Evolutionary conservation across 2,113 vertebrate species (phyloP).

Genomic region (Falco punctatus): DNA sequence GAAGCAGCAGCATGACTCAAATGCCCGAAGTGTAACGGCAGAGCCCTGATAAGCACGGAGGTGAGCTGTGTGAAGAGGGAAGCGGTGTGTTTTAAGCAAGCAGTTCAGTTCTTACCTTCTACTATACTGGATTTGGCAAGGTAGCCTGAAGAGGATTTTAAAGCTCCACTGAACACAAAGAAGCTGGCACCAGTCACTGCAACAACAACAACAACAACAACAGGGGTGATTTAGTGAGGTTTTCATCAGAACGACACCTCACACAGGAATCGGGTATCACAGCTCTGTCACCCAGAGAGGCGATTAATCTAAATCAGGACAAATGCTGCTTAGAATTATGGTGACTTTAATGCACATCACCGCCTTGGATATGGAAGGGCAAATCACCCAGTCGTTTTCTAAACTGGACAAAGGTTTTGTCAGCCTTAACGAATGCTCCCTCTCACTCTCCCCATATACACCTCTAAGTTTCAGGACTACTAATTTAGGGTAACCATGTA

Average conservation of each 20-base stretch:
- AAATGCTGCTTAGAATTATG: not conserved
- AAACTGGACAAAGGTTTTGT: not conserved
- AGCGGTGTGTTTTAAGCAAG: not conserved
- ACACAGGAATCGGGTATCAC: not conserved
- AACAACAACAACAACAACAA: conserved; percentile 43
- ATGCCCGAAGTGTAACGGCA: not conserved
- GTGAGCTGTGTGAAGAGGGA: not conserved
- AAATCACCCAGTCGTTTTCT: not conserved
- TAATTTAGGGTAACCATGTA: not conserved
- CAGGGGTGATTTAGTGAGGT: conserved; percentile 12
- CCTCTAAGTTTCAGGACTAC: not conserved
- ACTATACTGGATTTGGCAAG: conserved; percentile 98
- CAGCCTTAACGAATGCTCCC: not conserved
- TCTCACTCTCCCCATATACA: not conserved
- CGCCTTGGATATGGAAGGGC: not conserved
- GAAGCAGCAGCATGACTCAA: not conserved
- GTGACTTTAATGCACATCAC: not conserved
- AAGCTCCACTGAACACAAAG: conserved; percentile 97
- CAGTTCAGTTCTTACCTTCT: conserved; percentile 85
- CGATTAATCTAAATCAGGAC: not conserved
- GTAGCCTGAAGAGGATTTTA: conserved; percentile 95
- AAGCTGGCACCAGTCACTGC: conserved; percentile 97
- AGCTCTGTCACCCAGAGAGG: not conserved
- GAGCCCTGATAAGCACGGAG: not conserved
- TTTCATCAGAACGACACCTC: not conserved